Base-by-base conservation (phyloP, 2,888 invertebrate species). In the Cantharis rufa region DNA sequence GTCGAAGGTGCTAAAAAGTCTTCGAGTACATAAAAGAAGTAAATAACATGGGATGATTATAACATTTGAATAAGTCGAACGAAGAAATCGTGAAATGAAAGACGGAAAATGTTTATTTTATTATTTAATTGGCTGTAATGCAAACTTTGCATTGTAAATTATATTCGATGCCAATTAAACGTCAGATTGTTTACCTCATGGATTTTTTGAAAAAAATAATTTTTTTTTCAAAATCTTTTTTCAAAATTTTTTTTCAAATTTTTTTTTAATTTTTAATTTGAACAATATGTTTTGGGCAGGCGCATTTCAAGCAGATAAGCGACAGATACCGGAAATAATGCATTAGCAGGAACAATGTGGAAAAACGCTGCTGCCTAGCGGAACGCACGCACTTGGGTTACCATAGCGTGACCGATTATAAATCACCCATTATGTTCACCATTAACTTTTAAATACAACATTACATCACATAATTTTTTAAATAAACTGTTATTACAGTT, bases 381-480 rank as follows among this genome's bases (percentile, higher is more conserved):
- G 83, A 82, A 83, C 84, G 83, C 83, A 84, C 84, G 84, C 83
- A 83, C 83, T 76, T 81, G 78, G 82, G 76, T 75, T 83, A 82
- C 76, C 83, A 81, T 84, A 83, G 84, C 85, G 84, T 85, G 85
- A 85, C 85, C 83, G 84, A 82, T 84, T 85, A 84, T 85, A 85
- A 85, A 85, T 85, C 84, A 84, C 80, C 84, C 84, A 85, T 84
- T 85, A 84, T 83, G 84, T 79, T 83, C 80, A 81, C 82, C 83
- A 76, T 76, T 73, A 76, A 61, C 82, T 82, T 82, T 83, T 80
- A 79, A 80, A 78, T 69, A 79, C 81, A 81, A 71, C 69, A 77
- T 77, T 77, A 75, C 77, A 73, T 73, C 72, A 73, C 72, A 74
- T 74, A 73, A 77, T 77, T 77, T 77, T 66, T 75, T 72, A 48